Conservation (phyloP, 1,140 invertebrate genomes). For the Episyrphus balteatus region DNA sequence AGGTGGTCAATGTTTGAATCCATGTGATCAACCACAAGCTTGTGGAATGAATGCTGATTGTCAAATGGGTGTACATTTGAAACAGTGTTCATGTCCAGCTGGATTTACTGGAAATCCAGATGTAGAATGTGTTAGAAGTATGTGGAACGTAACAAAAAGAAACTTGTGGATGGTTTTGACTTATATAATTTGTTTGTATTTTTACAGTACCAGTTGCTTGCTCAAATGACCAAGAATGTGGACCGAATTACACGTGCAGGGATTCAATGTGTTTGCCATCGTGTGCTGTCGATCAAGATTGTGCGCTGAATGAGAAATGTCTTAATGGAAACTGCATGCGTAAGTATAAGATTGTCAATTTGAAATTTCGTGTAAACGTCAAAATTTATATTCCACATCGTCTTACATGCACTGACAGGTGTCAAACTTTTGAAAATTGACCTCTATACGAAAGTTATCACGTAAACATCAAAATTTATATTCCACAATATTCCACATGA, state of each 20-base stretch:
- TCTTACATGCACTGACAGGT: no score
- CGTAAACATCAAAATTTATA: not conserved
- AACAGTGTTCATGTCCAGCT: constrained; percentile 68
- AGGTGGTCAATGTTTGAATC: constrained; percentile 71
- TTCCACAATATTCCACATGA: not conserved
- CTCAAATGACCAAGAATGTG: constrained; percentile 55
- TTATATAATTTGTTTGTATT: constrained; percentile 7
- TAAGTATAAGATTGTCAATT: constrained; percentile 39
- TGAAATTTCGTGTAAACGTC: not conserved
- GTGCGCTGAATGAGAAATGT: constrained; percentile 86
- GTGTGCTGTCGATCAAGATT: constrained; percentile 67
- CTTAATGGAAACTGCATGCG: constrained; percentile 64
- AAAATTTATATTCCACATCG: no score
- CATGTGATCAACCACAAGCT: constrained; percentile 61
- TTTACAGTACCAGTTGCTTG: constrained; percentile 64
- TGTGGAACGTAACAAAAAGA: constrained; percentile 28
- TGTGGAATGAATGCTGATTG: constrained; percentile 88
- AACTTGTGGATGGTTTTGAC: not conserved
- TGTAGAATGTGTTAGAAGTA: constrained; percentile 73
- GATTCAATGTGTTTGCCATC: constrained; percentile 66
- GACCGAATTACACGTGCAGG: constrained; percentile 54
- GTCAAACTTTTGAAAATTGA: no score
- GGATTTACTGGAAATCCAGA: constrained; percentile 78
- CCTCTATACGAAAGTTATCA: no score
- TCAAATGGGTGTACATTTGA: constrained; percentile 58